Conservation (phyloP, 37 sponge, comb jelly and placozoan genomes). For the Eunapius fragilis region DNA sequence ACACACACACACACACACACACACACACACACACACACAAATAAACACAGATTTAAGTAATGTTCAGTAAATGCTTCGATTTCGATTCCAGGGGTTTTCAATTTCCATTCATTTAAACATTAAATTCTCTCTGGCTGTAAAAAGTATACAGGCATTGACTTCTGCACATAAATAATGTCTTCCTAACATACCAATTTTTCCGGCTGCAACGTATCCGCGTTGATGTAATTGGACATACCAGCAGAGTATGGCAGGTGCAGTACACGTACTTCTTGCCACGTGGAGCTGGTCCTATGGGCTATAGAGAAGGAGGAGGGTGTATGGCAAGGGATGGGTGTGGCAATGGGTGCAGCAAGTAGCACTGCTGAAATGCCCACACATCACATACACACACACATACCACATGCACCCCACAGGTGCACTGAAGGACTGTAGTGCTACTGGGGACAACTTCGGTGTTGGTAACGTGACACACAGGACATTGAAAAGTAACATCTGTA, state of each 20-base stretch:
- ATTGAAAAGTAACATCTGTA: background rate
- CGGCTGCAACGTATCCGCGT: constrained; percentile 84
- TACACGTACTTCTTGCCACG: constrained; percentile 93
- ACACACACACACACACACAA: too few relatives aligned
- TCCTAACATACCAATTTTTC: constrained; percentile 78
- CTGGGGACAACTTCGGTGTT: background rate
- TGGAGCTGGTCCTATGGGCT: constrained; percentile 89
- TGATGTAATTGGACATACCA: constrained; percentile 82
- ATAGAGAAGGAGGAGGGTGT: background rate
- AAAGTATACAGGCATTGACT: background rate
- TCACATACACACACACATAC: too few relatives aligned
- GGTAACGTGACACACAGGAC: background rate
- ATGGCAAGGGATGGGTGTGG: background rate
- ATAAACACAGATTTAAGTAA: too few relatives aligned
- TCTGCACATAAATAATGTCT: background rate
- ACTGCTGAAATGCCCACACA: too few relatives aligned
- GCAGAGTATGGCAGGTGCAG: constrained; percentile 93
- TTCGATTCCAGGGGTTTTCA: too few relatives aligned
- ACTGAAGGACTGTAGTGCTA: background rate
- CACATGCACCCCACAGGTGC: background rate
- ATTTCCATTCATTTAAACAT: background rate
- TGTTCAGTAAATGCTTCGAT: too few relatives aligned
- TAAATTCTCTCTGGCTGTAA: background rate
- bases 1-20: too few relatives aligned
- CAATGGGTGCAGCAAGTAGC: too few relatives aligned